Evolutionary conservation across 2,797 vertebrate species (phyloP).

Genomic region (Odontamblyopus lacepedii): DNA sequence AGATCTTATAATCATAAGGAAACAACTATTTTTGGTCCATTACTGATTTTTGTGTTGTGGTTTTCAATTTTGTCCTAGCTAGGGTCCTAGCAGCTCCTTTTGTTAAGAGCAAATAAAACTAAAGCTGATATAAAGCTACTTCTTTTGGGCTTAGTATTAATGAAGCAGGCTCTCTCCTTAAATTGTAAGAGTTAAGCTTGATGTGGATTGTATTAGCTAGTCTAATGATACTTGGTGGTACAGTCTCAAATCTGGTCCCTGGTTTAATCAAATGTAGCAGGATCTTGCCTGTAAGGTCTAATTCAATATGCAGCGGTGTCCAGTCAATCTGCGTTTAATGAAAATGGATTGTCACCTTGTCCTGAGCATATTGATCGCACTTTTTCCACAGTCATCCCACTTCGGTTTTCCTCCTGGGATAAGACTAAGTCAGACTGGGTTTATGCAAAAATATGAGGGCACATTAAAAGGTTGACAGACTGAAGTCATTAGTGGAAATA

Average conservation of each 20-base stretch:
- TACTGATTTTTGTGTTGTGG: not conserved
- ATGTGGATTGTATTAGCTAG: not conserved
- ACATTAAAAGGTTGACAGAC: slow-evolving; percentile 20
- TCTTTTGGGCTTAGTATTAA: not conserved
- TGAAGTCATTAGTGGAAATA: slow-evolving; percentile 27
- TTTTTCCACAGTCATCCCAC: slow-evolving; percentile 16
- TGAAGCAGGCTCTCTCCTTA: not conserved
- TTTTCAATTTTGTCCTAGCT: not conserved
- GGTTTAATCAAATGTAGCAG: slow-evolving; percentile 7
- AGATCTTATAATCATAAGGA: not conserved
- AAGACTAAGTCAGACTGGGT: not conserved
- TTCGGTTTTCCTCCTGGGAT: not conserved
- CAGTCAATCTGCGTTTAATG: slow-evolving; percentile 6
- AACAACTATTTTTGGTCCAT: not conserved
- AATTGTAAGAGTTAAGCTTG: not conserved
- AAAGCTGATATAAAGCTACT: not conserved
- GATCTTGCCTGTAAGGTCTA: slow-evolving; percentile 9
- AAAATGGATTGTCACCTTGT: slow-evolving; percentile 10
- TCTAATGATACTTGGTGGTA: not conserved
- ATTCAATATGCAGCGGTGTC: slow-evolving; percentile 20
- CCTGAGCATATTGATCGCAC: slow-evolving; percentile 7
- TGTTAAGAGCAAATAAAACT: not conserved
- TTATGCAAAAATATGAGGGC: slow-evolving; percentile 4
- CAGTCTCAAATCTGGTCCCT: not conserved
- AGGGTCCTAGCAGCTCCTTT: not conserved